These are phyloP conservation scores for Stichodactyla helianthus DNA, from an alignment of 64 coral and sea anemone genomes.

Conservation along the genomic window DNA sequence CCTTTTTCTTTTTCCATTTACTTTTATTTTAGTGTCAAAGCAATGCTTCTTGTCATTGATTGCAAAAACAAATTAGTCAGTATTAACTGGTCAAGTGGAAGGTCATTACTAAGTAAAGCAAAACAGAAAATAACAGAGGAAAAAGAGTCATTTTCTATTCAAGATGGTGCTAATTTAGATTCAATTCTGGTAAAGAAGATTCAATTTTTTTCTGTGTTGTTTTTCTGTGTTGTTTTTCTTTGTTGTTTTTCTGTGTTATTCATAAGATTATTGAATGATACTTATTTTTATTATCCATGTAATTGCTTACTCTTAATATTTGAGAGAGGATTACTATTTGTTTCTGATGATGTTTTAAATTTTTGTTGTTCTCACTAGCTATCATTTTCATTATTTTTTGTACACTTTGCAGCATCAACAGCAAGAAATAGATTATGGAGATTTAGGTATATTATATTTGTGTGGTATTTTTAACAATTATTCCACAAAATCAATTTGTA, in stretches of 20 bases:
- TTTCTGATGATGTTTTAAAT: no score
- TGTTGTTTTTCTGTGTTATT: no score
- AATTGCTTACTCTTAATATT: no score
- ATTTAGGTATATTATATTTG: slow-evolving; percentile 35
- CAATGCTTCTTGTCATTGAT: slow-evolving; percentile 94
- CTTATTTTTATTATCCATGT: no score
- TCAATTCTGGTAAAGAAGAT: slow-evolving; percentile 21
- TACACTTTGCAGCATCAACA: slow-evolving; percentile 4
- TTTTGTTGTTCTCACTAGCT: no score
- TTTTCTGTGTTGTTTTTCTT: no score
- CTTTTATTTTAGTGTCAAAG: slow-evolving; percentile 58
- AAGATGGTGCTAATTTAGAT: slow-evolving; percentile 32
- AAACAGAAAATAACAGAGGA: slow-evolving; percentile 28
- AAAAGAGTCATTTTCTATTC: slow-evolving; percentile 24
- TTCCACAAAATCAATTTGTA: no score
- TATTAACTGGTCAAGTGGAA: slow-evolving; percentile 62
- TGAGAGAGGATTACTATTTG: no score
- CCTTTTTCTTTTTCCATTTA: no score
- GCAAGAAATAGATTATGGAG: slow-evolving; percentile 64
- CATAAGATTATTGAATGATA: no score
- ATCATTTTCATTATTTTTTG: no score
- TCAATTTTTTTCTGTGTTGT: no score
- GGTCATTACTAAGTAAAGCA: background rate
- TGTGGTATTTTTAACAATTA: background rate
- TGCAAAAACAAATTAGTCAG: slow-evolving; percentile 80